Percentiles rank a stretch among this genome's conserved stretches.
Conservation (phyloP, 1,140 invertebrate species). For the Drosophila tani region DNA sequence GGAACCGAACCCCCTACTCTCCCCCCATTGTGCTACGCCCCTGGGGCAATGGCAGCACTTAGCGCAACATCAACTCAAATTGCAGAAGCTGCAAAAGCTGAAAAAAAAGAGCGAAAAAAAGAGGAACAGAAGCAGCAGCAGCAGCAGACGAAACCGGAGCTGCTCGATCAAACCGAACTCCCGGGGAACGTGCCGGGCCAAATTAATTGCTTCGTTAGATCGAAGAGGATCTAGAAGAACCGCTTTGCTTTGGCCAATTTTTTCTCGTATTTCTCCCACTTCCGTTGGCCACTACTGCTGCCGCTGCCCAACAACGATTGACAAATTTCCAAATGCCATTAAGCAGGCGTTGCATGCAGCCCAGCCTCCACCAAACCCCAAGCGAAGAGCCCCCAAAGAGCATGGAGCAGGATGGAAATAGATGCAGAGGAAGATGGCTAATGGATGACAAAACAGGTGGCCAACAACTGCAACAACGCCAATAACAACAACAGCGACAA, state of each 20-base stretch:
- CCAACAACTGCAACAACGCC: conserved; percentile 39
- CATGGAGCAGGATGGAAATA: conserved; percentile 14
- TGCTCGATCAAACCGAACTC: conserved; percentile 31
- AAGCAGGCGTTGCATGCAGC: conserved; percentile 78
- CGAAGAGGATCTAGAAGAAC: conserved; percentile 52
- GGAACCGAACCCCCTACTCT: conserved; percentile 17
- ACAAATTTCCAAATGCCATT: conserved; percentile 82
- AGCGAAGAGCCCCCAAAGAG: conserved; percentile 8
- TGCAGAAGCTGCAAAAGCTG: conserved; percentile 32
- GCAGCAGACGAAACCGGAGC: conserved; percentile 50
- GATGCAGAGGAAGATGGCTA: conserved; percentile 33
- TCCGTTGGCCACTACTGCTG: conserved; percentile 48
- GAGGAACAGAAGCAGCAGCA: conserved; percentile 25
- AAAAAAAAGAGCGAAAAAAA: conserved; percentile 25
- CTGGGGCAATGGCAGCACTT: conserved; percentile 70
- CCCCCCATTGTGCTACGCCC: conserved; percentile 9
- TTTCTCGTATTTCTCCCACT: conserved; percentile 61
- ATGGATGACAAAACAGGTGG: conserved; percentile 72
- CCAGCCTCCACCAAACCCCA: conserved; percentile 34
- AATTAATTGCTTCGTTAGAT: conserved; percentile 82
- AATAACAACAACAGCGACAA: conserved; percentile 33
- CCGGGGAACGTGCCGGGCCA: conserved; percentile 70
- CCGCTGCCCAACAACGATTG: conserved; percentile 70
- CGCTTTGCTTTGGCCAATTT: conserved; percentile 71
- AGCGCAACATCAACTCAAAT: conserved; percentile 79